These are phyloP conservation scores for Ptychadena robeensis DNA, from an alignment of 2,797 vertebrate genomes.

Conservation along the genomic window DNA sequence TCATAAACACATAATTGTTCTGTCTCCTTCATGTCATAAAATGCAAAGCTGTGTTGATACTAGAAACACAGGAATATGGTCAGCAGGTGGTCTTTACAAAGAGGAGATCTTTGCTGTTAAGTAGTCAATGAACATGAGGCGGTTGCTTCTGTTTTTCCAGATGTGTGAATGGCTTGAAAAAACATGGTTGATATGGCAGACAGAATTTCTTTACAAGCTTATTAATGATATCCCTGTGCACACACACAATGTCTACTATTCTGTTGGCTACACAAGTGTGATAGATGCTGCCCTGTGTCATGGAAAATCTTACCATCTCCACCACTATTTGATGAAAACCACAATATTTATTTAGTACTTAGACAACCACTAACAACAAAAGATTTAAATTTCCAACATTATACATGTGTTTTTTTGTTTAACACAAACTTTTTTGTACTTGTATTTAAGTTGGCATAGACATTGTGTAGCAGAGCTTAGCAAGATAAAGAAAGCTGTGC, in stretches of 20 bases:
- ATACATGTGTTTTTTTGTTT: background rate
- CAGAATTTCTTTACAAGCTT: slow-evolving; percentile 71
- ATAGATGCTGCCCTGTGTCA: slow-evolving; percentile 66
- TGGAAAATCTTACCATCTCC: slow-evolving; percentile 43
- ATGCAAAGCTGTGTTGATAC: background rate
- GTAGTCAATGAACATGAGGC: slow-evolving; percentile 67
- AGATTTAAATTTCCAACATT: background rate
- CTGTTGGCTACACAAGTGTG: slow-evolving; percentile 58
- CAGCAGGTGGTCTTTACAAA: slow-evolving; percentile 65
- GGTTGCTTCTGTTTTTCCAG: slow-evolving; percentile 73
- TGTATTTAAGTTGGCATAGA: too few species aligned
- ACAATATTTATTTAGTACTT: slow-evolving; percentile 62
- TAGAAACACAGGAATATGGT: slow-evolving; percentile 63
- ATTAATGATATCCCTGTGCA: slow-evolving; percentile 69
- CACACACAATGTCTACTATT: slow-evolving; percentile 70
- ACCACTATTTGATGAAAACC: slow-evolving; percentile 60
- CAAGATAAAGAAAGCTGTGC: too few species aligned
- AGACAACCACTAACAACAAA: background rate
- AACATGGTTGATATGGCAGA: slow-evolving; percentile 69
- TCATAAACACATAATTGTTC: background rate
- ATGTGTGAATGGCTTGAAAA: slow-evolving; percentile 69
- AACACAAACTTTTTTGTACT: too few species aligned
- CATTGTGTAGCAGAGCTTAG: too few species aligned
- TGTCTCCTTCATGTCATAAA: background rate
- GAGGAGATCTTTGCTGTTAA: slow-evolving; percentile 67